phyloP scores from a whole-genome alignment of 1,140 invertebrate genomes.

The Solenopsis invicta region DNA sequence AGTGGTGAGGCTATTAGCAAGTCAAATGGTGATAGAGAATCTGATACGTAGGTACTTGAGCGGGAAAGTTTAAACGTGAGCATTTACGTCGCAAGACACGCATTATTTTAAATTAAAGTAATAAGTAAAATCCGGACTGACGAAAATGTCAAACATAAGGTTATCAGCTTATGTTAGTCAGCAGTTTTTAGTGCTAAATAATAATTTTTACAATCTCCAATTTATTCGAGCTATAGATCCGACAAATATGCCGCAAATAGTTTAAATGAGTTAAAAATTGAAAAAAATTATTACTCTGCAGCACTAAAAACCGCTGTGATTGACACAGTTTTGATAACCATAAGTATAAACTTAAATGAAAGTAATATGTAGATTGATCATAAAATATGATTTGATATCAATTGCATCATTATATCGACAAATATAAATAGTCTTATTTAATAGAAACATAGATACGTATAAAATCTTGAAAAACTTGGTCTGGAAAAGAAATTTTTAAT shows the following conservation, averaged over 20 bases:
- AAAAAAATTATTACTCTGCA: no score
- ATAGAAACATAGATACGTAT: background rate
- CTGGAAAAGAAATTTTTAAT: background rate
- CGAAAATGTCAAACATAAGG: no score
- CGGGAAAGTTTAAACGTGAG: conserved; percentile 47
- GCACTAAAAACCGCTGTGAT: no score
- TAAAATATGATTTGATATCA: background rate
- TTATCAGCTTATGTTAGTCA: no score
- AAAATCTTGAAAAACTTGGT: background rate
- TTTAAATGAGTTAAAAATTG: no score
- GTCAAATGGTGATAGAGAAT: conserved; percentile 48
- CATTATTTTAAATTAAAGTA: background rate
- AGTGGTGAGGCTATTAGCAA: conserved; percentile 52
- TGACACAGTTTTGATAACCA: no score
- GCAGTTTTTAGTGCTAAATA: no score
- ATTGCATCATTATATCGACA: background rate
- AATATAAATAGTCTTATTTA: background rate
- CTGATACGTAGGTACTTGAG: conserved; percentile 7
- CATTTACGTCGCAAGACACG: background rate
- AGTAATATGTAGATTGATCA: background rate
- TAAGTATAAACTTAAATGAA: background rate
- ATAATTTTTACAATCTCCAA: no score
- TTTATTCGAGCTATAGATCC: no score
- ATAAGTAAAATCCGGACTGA: no score
- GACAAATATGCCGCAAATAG: no score